Conservation (phyloP, 2,797 vertebrate species). For the Cyprinodon diabolis region DNA sequence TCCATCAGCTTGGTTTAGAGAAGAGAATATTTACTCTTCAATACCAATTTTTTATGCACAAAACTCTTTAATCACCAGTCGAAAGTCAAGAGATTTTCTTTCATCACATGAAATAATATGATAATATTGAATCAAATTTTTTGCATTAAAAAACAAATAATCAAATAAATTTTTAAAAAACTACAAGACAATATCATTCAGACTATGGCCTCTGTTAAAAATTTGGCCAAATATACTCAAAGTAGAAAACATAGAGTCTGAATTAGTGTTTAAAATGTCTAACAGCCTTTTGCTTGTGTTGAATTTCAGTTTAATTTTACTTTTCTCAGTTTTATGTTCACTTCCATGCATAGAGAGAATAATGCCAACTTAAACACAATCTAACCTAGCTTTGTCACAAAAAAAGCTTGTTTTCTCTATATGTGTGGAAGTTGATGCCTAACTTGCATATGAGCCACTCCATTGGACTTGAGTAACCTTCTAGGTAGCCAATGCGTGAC, state of each 20-base stretch:
- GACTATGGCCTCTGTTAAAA: slow-evolving; percentile 29
- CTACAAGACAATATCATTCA: slow-evolving; percentile 86
- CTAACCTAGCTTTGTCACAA: too few species aligned
- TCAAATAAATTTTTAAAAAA: slow-evolving; percentile 80
- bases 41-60: slow-evolving; percentile 82
- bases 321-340: background rate
- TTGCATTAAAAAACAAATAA: too few species aligned
- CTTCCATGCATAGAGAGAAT: background rate
- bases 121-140: slow-evolving; percentile 77
- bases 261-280: background rate
- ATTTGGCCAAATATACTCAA: background rate
- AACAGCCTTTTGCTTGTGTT: background rate
- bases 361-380: too few species aligned
- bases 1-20: slow-evolving; percentile 97
- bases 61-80: slow-evolving; percentile 88
- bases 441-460: background rate
- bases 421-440: background rate
- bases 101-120: slow-evolving; percentile 81
- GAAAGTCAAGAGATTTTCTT: slow-evolving; percentile 89
- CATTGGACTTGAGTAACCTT: background rate
- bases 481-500: background rate
- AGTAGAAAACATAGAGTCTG: too few species aligned
- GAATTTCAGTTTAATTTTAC: background rate
- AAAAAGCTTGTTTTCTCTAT: background rate
- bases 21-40: slow-evolving; percentile 92